Conservation (phyloP, 2,888 invertebrate genomes). For the Drosophila koepferae region DNA sequence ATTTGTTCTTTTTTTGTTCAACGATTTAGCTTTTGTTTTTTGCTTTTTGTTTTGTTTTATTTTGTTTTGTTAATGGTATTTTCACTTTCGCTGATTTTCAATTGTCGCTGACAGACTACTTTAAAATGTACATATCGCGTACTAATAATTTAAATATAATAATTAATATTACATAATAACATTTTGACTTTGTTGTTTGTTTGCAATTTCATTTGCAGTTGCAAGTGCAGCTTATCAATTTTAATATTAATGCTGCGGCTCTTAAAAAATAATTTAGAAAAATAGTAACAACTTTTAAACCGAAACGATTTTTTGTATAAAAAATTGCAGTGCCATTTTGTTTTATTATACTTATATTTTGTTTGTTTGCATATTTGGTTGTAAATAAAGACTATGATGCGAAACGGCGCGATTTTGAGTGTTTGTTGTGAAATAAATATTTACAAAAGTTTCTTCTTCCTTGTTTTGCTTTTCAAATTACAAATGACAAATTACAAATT, state of each 20-base stretch:
- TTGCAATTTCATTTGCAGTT: constrained; percentile 1
- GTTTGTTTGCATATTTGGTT: constrained; percentile 7
- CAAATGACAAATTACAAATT: constrained; percentile 20
- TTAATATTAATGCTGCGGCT: constrained; percentile 56
- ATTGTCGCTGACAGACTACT: constrained; percentile 59
- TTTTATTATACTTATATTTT: constrained; percentile 15
- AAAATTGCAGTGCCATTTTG: constrained; percentile 65
- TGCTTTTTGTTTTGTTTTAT: constrained; percentile 7
- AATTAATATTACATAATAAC: constrained; percentile 78
- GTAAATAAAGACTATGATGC: constrained; percentile 38
- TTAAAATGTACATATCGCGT: constrained; percentile 73
- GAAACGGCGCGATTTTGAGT: constrained; percentile 32
- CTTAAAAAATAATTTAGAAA: constrained; percentile 66
- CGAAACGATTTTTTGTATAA: constrained; percentile 61
- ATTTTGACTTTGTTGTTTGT: constrained; percentile 39
- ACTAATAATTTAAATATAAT: constrained; percentile 68
- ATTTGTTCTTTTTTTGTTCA: constrained; percentile 52
- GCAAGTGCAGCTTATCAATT: constrained; percentile 18
- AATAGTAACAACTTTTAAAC: constrained; percentile 66
- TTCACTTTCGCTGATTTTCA: constrained; percentile 71
- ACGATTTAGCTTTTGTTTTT: constrained; percentile 10
- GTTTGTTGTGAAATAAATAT: constrained; percentile 68
- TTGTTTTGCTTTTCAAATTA: constrained; percentile 13
- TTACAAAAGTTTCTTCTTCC: constrained; percentile 64
- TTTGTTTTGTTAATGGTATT: constrained; percentile 46